Base-by-base conservation (phyloP, 2,113 vertebrate species). In the Delphinus delphis region DNA sequence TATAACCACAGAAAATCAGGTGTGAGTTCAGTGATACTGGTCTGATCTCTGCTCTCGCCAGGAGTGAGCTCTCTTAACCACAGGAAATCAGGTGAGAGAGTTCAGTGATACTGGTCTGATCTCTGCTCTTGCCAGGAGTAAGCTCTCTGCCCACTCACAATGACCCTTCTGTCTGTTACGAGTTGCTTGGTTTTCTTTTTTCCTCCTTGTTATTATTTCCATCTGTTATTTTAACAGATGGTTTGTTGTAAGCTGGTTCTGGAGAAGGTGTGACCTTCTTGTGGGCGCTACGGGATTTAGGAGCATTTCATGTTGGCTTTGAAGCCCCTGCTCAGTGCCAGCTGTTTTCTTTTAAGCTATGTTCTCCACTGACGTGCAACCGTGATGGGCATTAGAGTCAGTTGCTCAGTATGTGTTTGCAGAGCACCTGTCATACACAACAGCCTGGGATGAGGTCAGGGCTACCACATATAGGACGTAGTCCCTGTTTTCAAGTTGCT, bases 11-110 rank as follows among this genome's bases (percentile, higher is more conserved):
- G 62, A 41, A 36, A 47, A 11, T 62, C 41, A 63, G 50, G 50
- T 0, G 21, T 63, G 18, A 1, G 12, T 28, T 60, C 4, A 18
- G 38, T 10, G 0, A 33, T 3, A 14, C 6, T 6, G 62, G 55
- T 12, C 12, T 1, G 12, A 21, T 44, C 44, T 90, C 36, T 33
- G 50, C 33, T 47, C 0, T 91, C 33, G 4, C 60, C n/a, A n/a
- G 47, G 17, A 77, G 17, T 28, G n/a, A 58, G 36, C 53, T 53
- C 63, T 28, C 26, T 71, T 41, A 41, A 41, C 41, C 41, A 41
- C 6, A 3, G 62, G 50, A 41, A 47, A 11, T 62, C 41, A 63
- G 50, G 50, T 0, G 21, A 55, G 17, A 55, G 17, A 1, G 11
- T 28, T 60, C 4, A 18, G 36, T 10, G 0, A 31, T 3, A 14